A percentile compares a stretch with the other conserved stretches of the same genome.
Conservation (phyloP, 1,140 invertebrate genomes). For the Heliconius hermathena region DNA sequence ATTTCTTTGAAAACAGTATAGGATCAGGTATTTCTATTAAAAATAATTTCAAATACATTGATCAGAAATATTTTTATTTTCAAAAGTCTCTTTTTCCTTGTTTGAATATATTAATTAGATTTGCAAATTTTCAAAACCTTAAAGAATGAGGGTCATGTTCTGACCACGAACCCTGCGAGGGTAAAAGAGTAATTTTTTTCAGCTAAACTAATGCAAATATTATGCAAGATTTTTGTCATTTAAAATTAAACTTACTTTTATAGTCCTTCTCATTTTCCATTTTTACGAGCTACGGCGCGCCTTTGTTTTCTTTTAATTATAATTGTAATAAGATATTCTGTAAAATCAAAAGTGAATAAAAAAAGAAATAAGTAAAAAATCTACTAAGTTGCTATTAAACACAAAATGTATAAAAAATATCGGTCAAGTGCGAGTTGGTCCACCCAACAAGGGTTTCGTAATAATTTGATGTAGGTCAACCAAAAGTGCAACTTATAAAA, state of each 20-base stretch:
- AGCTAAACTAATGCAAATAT: constrained; percentile 2
- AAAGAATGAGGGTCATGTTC: constrained; percentile 4
- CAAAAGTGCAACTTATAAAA: too few species aligned
- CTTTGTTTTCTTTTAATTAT: constrained; percentile 11
- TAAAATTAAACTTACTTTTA: constrained; percentile 1
- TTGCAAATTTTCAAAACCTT: neutral
- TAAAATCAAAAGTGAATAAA: neutral
- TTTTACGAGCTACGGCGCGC: neutral
- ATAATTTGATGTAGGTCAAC: too few species aligned
- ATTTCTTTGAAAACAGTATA: too few species aligned
- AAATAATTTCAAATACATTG: neutral
- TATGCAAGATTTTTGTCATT: constrained; percentile 9
- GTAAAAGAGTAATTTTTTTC: neutral
- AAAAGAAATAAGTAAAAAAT: too few species aligned
- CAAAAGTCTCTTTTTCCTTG: neutral
- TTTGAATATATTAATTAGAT: neutral
- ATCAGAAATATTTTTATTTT: neutral
- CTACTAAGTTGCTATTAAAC: too few species aligned
- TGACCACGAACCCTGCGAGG: neutral
- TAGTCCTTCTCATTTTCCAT: neutral
- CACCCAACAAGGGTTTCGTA: too few species aligned
- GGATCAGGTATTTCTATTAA: neutral
- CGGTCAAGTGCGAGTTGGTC: too few species aligned
- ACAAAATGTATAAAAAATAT: too few species aligned
- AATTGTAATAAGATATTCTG: neutral